phyloP scores from a whole-genome alignment of 2,113 vertebrate species.

The Carassius gibelio region DNA sequence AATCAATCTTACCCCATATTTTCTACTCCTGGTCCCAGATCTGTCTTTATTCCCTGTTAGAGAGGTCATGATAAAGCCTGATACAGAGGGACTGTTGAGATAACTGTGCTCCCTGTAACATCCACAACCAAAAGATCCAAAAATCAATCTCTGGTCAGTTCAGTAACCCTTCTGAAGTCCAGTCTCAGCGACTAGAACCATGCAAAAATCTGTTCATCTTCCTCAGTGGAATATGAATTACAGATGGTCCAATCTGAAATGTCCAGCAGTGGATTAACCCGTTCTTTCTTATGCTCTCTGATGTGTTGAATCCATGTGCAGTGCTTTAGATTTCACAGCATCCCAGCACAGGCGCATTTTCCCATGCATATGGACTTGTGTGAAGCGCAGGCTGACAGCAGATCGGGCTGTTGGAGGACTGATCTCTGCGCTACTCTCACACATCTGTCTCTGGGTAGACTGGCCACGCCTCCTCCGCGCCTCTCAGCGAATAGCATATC shows the following conservation, averaged over 20 bases:
- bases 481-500: conserved; percentile 60
- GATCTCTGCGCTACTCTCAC: conserved; percentile 61
- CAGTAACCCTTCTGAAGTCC: conserved; percentile 60
- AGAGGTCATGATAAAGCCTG: conserved; percentile 89
- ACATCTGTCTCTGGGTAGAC: conserved; percentile 69
- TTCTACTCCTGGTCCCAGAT: conserved; percentile 87
- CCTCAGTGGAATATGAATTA: not conserved
- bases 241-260: conserved; percentile 9
- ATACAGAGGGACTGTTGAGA: conserved; percentile 55
- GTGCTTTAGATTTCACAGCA: conserved; percentile 37
- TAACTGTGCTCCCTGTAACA: conserved; percentile 66
- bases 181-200: conserved; percentile 54
- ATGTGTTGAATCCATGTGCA: conserved; percentile 29
- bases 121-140: conserved; percentile 56
- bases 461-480: conserved; percentile 44
- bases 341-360: conserved; percentile 46
- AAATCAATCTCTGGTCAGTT: conserved; percentile 64
- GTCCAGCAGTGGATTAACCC: conserved; percentile 24
- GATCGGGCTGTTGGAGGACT: conserved; percentile 2
- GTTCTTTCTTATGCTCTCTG: conserved; percentile 35
- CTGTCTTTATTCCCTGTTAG: conserved; percentile 93
- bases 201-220: conserved; percentile 54
- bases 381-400: conserved; percentile 40
- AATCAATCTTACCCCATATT: conserved; percentile 85
- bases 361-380: conserved; percentile 31